Conservation (phyloP, 2,888 invertebrate genomes). For the Sarcophaga rosellei region DNA sequence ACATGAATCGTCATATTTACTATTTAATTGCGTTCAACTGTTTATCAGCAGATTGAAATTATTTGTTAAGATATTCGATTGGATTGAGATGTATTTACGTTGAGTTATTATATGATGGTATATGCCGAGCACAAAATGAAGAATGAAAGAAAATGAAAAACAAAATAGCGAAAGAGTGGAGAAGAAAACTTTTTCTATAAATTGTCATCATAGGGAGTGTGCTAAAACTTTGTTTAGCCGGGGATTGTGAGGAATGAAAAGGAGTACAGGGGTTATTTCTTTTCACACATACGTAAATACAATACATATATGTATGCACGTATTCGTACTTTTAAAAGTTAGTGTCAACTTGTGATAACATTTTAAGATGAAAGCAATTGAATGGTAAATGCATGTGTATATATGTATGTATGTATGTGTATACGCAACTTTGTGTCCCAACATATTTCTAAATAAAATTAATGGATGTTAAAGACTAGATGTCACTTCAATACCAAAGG, state of each 20-base stretch:
- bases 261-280: constrained; percentile 11
- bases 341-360: constrained; percentile 74
- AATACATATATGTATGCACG: constrained; percentile 34
- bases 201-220: constrained; percentile 13
- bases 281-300: background rate
- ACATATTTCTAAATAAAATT: constrained; percentile 75
- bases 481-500: constrained; percentile 71
- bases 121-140: background rate
- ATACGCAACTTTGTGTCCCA: background rate
- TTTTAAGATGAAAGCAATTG: constrained; percentile 77
- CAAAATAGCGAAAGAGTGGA: background rate
- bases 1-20: background rate
- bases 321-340: constrained; percentile 43
- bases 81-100: constrained; percentile 18
- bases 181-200: constrained; percentile 9
- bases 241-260: background rate
- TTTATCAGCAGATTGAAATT: background rate
- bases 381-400: constrained; percentile 70
- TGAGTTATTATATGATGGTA: constrained; percentile 18
- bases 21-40: background rate
- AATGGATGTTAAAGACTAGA: constrained; percentile 77
- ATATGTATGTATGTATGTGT: background rate
- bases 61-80: background rate
- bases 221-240: background rate
- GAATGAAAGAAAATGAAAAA: background rate